phyloP scores from a whole-genome alignment of 1,140 invertebrate species.

The Bombus fervidus region DNA sequence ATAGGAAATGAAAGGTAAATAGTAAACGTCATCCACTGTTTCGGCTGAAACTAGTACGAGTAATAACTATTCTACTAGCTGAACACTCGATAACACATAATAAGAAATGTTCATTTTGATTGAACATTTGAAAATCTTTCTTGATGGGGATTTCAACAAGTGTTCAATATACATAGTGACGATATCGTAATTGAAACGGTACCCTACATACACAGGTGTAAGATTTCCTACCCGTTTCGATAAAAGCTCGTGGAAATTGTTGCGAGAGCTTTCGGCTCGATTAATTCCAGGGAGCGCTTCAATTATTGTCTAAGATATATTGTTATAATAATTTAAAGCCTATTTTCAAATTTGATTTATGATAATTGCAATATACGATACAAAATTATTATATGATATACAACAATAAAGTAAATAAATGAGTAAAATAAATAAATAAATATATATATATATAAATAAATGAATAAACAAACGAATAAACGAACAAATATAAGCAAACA shows the following conservation, averaged over 20 bases:
- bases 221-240: constrained; percentile 52
- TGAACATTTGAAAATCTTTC: constrained; percentile 70
- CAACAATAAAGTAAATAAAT: constrained; percentile 79
- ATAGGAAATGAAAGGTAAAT: constrained; percentile 62
- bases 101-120: constrained; percentile 72
- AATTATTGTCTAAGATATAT: constrained; percentile 76
- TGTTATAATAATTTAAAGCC: constrained; percentile 79
- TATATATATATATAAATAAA: constrained; percentile 16
- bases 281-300: constrained; percentile 73
- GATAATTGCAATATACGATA: constrained; percentile 79
- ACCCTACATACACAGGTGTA: constrained; percentile 57
- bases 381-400: constrained; percentile 79
- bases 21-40: constrained; percentile 57
- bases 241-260: constrained; percentile 69
- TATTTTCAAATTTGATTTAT: constrained; percentile 81
- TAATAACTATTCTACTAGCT: constrained; percentile 63
- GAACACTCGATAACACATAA: constrained; percentile 49
- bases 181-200: constrained; percentile 74
- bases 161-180: constrained; percentile 74
- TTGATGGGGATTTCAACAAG: constrained; percentile 73
- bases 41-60: constrained; percentile 65
- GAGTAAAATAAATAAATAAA: constrained; percentile 53
- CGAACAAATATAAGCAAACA: constrained; percentile 1
- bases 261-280: constrained; percentile 70
- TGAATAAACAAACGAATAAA: constrained; percentile 22